Conservation (phyloP, 1,140 invertebrate genomes). For the Drosophila leontia region DNA sequence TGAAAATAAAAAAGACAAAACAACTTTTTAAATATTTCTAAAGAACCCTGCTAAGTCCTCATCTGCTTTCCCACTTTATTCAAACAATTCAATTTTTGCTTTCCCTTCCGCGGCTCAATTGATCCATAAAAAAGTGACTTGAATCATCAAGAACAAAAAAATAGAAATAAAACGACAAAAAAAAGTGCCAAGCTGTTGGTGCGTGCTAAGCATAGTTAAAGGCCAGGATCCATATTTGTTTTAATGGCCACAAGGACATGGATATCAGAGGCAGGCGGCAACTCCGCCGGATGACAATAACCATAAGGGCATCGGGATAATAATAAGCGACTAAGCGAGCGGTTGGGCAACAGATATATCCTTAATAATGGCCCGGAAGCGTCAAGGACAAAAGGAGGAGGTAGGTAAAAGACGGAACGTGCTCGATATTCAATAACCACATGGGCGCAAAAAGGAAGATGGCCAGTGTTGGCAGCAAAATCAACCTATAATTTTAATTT, state of each 20-base stretch:
- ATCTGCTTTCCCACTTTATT: not conserved
- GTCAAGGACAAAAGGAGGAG: slow-evolving; percentile 12
- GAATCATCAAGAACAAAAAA: slow-evolving; percentile 23
- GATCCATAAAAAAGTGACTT: slow-evolving; percentile 38
- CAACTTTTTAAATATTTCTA: not conserved
- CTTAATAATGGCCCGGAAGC: slow-evolving; percentile 75
- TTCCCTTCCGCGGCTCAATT: not conserved
- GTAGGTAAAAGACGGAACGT: slow-evolving; percentile 43
- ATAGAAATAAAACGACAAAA: slow-evolving; percentile 13
- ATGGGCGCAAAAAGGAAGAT: slow-evolving; percentile 16
- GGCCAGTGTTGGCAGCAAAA: slow-evolving; percentile 5
- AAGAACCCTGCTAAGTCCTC: not conserved
- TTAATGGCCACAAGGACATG: slow-evolving; percentile 59
- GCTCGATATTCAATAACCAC: slow-evolving; percentile 81
- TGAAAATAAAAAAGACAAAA: not conserved
- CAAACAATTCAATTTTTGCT: slow-evolving; percentile 1
- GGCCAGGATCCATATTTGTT: slow-evolving; percentile 61
- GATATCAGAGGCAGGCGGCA: slow-evolving; percentile 15
- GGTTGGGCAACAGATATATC: slow-evolving; percentile 62
- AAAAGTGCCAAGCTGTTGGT: slow-evolving; percentile 60
- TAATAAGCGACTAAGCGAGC: slow-evolving; percentile 74
- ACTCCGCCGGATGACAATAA: slow-evolving; percentile 57
- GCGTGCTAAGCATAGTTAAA: slow-evolving; percentile 73
- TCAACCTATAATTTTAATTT: not conserved
- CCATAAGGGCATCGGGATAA: slow-evolving; percentile 65